Conservation (phyloP, 2,888 invertebrate species). For the Eumacrocentrus americanus region DNA sequence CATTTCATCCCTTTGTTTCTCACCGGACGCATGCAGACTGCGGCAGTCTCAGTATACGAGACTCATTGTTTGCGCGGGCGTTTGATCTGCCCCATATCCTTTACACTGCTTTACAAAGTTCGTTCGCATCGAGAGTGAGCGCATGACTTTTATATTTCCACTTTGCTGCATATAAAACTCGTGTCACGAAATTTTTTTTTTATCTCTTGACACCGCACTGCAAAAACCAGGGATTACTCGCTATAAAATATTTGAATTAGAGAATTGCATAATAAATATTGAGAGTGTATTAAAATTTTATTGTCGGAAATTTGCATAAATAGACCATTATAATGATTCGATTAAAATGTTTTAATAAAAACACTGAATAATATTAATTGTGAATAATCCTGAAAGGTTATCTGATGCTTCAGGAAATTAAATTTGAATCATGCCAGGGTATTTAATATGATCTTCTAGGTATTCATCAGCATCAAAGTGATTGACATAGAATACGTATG, state of each 20-base stretch:
- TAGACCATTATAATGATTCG: too few species aligned
- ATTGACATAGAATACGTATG: neutral
- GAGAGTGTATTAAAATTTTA: neutral
- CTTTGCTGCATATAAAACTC: constrained; percentile 7
- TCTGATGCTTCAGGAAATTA: neutral
- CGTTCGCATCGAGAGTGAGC: constrained; percentile 8
- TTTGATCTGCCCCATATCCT: constrained; percentile 15
- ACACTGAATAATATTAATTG: too few species aligned
- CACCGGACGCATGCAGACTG: constrained; percentile 21
- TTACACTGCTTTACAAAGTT: constrained; percentile 20
- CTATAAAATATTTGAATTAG: too few species aligned
- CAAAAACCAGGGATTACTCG: too few species aligned
- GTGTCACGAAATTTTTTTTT: constrained; percentile 12
- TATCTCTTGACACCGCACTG: too few species aligned
- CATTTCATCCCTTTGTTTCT: constrained; percentile 11
- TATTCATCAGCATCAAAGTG: constrained; percentile 2
- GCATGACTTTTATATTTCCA: constrained; percentile 16
- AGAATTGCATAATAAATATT: too few species aligned
- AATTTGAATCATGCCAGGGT: neutral
- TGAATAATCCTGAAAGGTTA: too few species aligned
- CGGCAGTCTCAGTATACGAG: constrained; percentile 26
- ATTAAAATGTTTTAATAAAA: too few species aligned
- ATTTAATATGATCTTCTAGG: constrained; percentile 7
- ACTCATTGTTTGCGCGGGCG: constrained; percentile 35
- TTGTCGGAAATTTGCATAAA: too few species aligned